A percentile compares a stretch with the other conserved stretches of the same genome.
These are phyloP conservation scores for Xiphophorus birchmanni DNA, from an alignment of 2,797 vertebrate genomes.

Conservation along the genomic window DNA sequence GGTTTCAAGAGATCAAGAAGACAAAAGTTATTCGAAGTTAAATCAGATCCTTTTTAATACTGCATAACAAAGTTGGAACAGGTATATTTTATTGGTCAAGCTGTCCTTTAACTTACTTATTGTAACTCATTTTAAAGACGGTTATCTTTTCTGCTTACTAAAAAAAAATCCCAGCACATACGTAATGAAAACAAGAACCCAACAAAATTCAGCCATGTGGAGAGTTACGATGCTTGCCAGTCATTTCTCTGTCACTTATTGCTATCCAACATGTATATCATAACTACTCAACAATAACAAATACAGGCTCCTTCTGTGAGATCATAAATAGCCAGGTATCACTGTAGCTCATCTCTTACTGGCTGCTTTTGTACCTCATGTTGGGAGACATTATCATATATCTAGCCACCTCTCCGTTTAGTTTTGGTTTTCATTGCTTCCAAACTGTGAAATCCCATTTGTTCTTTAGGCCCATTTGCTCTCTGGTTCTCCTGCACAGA, in stretches of 20 bases:
- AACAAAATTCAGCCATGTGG: background rate
- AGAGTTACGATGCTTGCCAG: background rate
- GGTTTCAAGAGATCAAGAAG: constrained; percentile 30
- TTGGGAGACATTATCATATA: constrained; percentile 39
- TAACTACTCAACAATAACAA: background rate
- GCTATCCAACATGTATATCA: background rate
- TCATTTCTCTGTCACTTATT: background rate
- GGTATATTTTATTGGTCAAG: background rate
- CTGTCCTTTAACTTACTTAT: background rate
- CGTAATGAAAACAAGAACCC: background rate
- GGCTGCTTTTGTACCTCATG: constrained; percentile 41
- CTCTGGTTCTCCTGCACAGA: constrained; percentile 30
- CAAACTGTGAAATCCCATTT: constrained; percentile 68
- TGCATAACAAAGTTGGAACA: background rate
- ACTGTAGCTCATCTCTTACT: constrained; percentile 13
- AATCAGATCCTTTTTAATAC: constrained; percentile 16
- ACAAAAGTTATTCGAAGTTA: constrained; percentile 24
- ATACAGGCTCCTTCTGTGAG: background rate
- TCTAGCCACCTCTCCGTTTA: constrained; percentile 26
- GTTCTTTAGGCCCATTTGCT: constrained; percentile 29
- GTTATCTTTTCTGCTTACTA: background rate
- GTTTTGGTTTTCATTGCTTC: constrained; percentile 48
- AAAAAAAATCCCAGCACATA: background rate
- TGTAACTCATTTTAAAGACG: background rate
- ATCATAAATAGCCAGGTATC: background rate